A percentile compares a stretch with the other conserved stretches of the same genome.
Evolutionary conservation across 2,888 invertebrate genomes (phyloP).

Genomic region (Drosophila emarginata): DNA sequence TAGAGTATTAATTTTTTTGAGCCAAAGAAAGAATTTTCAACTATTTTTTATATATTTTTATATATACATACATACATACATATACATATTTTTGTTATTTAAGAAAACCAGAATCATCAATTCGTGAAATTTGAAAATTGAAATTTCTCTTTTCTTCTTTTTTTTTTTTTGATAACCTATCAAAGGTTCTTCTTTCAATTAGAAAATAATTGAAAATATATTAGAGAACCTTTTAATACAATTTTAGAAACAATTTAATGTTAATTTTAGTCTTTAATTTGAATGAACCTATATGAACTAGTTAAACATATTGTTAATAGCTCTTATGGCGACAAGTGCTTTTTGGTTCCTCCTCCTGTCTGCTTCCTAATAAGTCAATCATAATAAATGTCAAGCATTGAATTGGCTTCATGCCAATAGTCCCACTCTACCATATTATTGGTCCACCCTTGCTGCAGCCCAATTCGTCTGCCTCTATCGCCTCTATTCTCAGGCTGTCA

Average conservation of each 20-base stretch:
- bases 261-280: neutral
- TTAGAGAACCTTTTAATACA: too few relatives aligned
- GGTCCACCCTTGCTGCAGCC: neutral
- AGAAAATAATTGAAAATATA: too few relatives aligned
- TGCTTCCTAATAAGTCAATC: slow-evolving; percentile 72
- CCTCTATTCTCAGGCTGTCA: slow-evolving; percentile 41
- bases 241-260: neutral
- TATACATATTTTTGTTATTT: too few relatives aligned
- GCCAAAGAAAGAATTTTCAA: neutral
- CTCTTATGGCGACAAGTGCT: slow-evolving; percentile 35
- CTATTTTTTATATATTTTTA: neutral
- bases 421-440: slow-evolving; percentile 52
- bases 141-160: too few relatives aligned
- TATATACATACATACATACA: too few relatives aligned
- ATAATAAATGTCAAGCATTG: slow-evolving; percentile 75
- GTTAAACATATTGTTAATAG: slow-evolving; percentile 42
- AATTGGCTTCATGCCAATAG: slow-evolving; percentile 66
- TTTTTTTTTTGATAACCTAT: too few relatives aligned
- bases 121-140: too few relatives aligned
- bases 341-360: neutral
- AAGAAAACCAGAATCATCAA: too few relatives aligned
- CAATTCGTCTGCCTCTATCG: neutral
- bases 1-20: neutral
- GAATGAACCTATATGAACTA: neutral
- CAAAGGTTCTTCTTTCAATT: too few relatives aligned